A percentile compares a stretch with the other conserved stretches of the same genome.
These are phyloP conservation scores for Micromesistius poutassou DNA, from an alignment of 2,797 vertebrate species.

Conservation along the genomic window DNA sequence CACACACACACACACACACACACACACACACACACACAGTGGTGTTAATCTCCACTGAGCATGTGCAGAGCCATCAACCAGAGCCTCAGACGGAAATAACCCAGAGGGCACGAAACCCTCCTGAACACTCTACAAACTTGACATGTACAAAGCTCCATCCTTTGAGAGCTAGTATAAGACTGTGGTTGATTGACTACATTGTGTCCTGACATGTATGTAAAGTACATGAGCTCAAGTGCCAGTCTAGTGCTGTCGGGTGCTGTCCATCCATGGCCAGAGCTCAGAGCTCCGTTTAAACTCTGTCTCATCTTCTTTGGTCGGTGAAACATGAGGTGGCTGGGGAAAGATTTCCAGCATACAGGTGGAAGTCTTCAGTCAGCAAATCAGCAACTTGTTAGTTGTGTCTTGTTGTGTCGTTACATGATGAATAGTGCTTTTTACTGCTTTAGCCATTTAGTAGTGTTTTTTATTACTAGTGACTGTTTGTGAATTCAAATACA, in stretches of 20 bases:
- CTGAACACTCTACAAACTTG: neutral
- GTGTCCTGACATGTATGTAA: neutral
- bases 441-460: neutral
- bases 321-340: conserved; percentile 2
- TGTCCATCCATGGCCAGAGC: neutral
- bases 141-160: neutral
- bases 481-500: too few species aligned
- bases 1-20: neutral
- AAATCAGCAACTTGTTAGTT: conserved; percentile 41
- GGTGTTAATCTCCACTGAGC: neutral
- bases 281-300: conserved; percentile 2
- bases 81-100: conserved; percentile 34
- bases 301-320: neutral
- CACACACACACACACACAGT: neutral
- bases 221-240: neutral
- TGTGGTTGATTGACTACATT: neutral
- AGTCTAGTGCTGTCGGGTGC: too few species aligned
- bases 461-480: neutral
- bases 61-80: neutral
- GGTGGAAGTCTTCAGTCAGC: conserved; percentile 18
- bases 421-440: neutral
- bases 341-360: conserved; percentile 6
- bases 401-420: neutral
- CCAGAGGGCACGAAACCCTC: neutral
- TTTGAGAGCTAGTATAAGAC: neutral